Evolutionary conservation across 2,113 vertebrate genomes (phyloP).

Genomic region (Oryzias javanicus): DNA sequence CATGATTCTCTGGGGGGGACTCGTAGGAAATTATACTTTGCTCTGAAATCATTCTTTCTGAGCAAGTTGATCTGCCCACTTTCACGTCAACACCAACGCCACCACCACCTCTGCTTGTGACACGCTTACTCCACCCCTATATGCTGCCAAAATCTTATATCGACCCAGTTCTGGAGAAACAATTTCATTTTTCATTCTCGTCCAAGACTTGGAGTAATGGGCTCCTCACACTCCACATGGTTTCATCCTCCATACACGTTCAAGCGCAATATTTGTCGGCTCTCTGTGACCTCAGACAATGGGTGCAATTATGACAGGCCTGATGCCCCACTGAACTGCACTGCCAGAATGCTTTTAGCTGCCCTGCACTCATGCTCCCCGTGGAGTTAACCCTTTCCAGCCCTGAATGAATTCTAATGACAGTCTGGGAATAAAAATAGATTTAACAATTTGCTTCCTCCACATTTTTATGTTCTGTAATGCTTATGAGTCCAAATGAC

Average conservation of each 20-base stretch:
- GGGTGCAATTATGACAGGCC: constrained; percentile 65
- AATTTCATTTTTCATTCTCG: constrained; percentile 67
- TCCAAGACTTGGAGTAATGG: constrained; percentile 59
- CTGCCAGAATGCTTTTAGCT: constrained; percentile 40
- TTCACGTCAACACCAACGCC: constrained; percentile 15
- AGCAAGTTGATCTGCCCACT: constrained; percentile 56
- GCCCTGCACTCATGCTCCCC: constrained; percentile 8
- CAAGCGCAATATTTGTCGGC: constrained; percentile 40
- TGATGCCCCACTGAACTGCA: constrained; percentile 47
- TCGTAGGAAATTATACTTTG: constrained; percentile 66
- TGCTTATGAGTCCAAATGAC: too few species aligned
- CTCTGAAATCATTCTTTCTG: constrained; percentile 60
- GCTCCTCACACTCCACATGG: constrained; percentile 51
- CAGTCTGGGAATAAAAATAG: constrained; percentile 20
- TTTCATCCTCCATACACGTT: constrained; percentile 60
- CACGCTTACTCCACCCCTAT: constrained; percentile 48
- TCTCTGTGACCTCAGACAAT: constrained; percentile 59
- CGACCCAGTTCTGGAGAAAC: constrained; percentile 56
- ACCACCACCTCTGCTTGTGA: constrained; percentile 29
- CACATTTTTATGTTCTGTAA: too few species aligned
- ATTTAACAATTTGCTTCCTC: not conserved
- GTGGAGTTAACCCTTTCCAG: constrained; percentile 19
- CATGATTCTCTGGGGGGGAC: constrained; percentile 62
- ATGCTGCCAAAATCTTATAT: constrained; percentile 53
- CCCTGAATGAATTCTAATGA: constrained; percentile 38